These are phyloP conservation scores for Drosophila parthenogenetica DNA, from an alignment of 2,888 invertebrate genomes.

Conservation along the genomic window DNA sequence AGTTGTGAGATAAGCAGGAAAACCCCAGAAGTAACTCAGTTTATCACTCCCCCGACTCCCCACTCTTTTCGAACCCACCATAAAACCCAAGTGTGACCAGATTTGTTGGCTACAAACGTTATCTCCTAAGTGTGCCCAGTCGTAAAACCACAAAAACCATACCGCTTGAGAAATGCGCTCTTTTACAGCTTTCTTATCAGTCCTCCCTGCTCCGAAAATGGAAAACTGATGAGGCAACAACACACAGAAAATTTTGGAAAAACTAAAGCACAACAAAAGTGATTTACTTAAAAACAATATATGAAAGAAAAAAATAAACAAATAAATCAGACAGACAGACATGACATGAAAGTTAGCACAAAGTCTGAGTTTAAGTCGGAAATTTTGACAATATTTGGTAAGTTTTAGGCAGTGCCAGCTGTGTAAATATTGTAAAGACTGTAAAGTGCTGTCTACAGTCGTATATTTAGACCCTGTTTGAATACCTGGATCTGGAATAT, in stretches of 20 bases:
- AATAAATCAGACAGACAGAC: slow-evolving; percentile 22
- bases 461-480: too few species aligned
- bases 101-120: neutral
- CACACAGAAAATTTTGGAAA: slow-evolving; percentile 37
- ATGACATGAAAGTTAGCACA: slow-evolving; percentile 43
- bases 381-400: neutral
- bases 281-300: slow-evolving; percentile 22
- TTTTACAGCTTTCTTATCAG: neutral
- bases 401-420: slow-evolving; percentile 1
- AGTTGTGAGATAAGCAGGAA: too few species aligned
- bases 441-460: too few species aligned
- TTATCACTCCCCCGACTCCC: too few species aligned
- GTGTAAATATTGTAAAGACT: too few species aligned
- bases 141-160: neutral
- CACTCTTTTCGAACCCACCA: too few species aligned
- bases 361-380: slow-evolving; percentile 3
- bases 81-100: slow-evolving; percentile 41
- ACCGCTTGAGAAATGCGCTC: slow-evolving; percentile 6
- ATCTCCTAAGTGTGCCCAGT: slow-evolving; percentile 17
- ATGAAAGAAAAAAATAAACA: too few species aligned
- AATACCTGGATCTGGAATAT: too few species aligned
- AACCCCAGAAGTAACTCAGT: too few species aligned
- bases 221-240: slow-evolving; percentile 18
- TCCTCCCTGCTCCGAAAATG: neutral
- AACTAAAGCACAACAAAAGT: slow-evolving; percentile 29